Conservation (phyloP, 2,888 invertebrate genomes). For the Axea sp. region DNA sequence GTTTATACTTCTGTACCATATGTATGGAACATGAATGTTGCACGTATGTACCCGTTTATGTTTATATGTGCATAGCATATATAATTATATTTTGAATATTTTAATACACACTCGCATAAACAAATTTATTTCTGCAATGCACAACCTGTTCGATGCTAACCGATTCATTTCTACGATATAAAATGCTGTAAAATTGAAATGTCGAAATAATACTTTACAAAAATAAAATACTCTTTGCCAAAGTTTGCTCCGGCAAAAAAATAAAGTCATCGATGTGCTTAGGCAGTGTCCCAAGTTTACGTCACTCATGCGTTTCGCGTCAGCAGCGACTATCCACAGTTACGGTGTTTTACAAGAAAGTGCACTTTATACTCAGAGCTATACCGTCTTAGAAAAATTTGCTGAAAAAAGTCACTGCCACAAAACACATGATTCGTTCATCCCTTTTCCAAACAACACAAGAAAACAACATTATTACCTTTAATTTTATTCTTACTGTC, state of each 20-base stretch:
- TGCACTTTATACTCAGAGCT: constrained; percentile 68
- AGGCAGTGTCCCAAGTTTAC: constrained; percentile 29
- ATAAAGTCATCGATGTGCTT: constrained; percentile 27
- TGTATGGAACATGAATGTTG: no score
- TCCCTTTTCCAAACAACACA: constrained; percentile 36
- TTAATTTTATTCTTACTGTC: constrained; percentile 63
- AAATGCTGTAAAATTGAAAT: no score
- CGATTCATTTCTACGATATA: no score
- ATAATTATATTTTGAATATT: no score
- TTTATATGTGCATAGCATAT: no score
- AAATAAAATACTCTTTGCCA: constrained; percentile 5
- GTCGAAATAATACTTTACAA: no score
- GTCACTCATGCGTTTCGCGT: constrained; percentile 34
- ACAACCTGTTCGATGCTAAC: no score
- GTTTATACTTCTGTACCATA: no score
- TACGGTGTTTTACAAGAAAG: constrained; percentile 67
- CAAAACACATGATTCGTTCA: constrained; percentile 38
- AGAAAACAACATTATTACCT: constrained; percentile 63
- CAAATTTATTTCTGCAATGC: no score
- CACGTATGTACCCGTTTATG: no score
- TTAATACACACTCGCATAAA: no score
- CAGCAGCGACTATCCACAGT: no score
- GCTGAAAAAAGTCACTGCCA: constrained; percentile 28
- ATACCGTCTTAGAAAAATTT: constrained; percentile 47
- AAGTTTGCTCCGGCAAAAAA: constrained; percentile 11